Evolutionary conservation across 1,140 invertebrate genomes (phyloP), one percentile per base, ranked within the genome.

Genomic region (Drosophila nigromelanica): DNA sequence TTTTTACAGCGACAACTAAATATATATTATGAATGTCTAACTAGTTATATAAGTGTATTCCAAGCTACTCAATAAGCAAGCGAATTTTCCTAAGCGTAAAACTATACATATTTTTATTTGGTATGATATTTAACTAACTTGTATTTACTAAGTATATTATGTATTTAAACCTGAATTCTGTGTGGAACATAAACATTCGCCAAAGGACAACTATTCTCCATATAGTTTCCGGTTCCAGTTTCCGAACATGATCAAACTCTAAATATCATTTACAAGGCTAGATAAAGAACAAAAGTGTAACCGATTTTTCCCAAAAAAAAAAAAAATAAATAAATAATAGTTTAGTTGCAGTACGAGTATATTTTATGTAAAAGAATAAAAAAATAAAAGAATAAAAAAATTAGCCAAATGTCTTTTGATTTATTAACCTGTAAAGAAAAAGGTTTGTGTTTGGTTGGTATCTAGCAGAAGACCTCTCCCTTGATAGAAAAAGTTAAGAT

Each of bases 141-240:
- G 43, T 64, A 42, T 56, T 40, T 43, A 55, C 30, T 55, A 64
- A 55, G 27, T 72, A 35, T 21, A 73, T 11, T 35, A 54, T 30
- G 43, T 45, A 55, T 42, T 52, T 18, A 14, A 43, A 55, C 21
- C 42, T 18, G 6, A 43, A 42, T 27, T 33, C 14, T 18, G 24
- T 52, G 60, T 47, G 68, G 42, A 76, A 67, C 67, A 40, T 45
- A 35, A 70, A 70, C 60, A 80, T 85, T 71, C 69, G 82, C 81
- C 78, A 85, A 85, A 85, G 56, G 54, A 77, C 50, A 60, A 60
- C 15, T 45, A 52, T 24, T 42, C 7, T 35, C 47, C 12, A 64
- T 40, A 37, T 21, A 60, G 47, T 42, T 48, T 70, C 48, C 47
- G 48, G 72, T 79, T 79, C 71, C 54, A 79, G 67, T 62, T 68